Evolutionary conservation across 2,888 invertebrate genomes (phyloP).

Genomic region (Gastracanthus pulcherrimus): DNA sequence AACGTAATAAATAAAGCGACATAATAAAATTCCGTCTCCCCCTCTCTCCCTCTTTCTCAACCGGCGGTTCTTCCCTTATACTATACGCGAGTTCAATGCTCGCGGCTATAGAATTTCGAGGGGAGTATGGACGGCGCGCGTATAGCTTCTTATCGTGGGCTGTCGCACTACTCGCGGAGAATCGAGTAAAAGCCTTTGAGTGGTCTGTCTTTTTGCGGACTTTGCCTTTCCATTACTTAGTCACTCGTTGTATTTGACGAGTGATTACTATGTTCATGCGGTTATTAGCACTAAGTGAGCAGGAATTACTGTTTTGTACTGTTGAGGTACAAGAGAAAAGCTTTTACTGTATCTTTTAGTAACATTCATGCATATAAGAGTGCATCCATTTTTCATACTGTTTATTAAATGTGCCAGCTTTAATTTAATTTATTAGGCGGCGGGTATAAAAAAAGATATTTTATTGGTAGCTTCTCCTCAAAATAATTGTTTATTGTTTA

Average conservation of each 20-base stretch:
- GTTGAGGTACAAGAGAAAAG: neutral
- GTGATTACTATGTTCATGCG: neutral
- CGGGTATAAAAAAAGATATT: no score
- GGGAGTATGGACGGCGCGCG: neutral
- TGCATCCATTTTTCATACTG: no score
- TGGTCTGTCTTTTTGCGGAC: neutral
- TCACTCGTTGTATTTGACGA: slow-evolving; percentile 4
- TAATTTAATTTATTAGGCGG: no score
- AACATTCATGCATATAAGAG: no score
- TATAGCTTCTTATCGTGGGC: slow-evolving; percentile 20
- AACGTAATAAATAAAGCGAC: neutral
- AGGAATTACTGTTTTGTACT: neutral
- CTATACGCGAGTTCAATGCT: neutral
- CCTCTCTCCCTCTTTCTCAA: no score
- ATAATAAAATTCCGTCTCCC: neutral
- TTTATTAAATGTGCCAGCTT: no score
- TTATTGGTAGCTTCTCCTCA: no score
- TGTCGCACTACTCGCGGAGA: neutral
- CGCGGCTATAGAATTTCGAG: neutral
- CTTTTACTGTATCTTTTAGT: no score
- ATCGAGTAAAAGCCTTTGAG: slow-evolving; percentile 30
- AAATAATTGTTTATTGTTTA: no score
- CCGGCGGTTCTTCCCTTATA: neutral
- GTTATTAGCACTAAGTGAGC: neutral
- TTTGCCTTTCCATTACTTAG: neutral